Percentiles rank a stretch among this genome's conserved stretches.
Conservation (phyloP, 2,888 invertebrate species). For the Dascillus cervinus region DNA sequence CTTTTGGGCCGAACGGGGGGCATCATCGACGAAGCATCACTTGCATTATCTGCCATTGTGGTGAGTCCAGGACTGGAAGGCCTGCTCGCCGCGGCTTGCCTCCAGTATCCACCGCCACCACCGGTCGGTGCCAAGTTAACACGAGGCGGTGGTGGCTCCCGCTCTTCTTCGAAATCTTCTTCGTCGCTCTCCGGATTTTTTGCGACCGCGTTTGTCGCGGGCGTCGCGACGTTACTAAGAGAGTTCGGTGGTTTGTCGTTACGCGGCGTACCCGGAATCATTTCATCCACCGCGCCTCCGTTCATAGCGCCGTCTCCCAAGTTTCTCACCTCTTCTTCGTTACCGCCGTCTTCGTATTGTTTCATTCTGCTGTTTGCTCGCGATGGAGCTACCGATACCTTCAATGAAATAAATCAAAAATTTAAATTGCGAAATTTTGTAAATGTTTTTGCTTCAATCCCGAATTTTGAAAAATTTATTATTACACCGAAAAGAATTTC, state of each 20-base stretch:
- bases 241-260: constrained; percentile 32
- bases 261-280: constrained; percentile 43
- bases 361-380: constrained; percentile 38
- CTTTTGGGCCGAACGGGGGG: constrained; percentile 48
- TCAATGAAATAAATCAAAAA: constrained; percentile 11
- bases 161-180: constrained; percentile 31
- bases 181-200: constrained; percentile 33
- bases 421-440: too few species aligned
- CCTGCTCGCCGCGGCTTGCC: constrained; percentile 49
- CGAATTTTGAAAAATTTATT: too few species aligned
- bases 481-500: too few species aligned
- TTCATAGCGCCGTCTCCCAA: constrained; percentile 29
- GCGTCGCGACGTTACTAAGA: constrained; percentile 23
- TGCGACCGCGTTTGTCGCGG: constrained; percentile 18
- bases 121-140: constrained; percentile 43
- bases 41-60: constrained; percentile 52
- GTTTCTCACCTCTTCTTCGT: constrained; percentile 24
- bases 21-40: constrained; percentile 52
- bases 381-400: constrained; percentile 39
- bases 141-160: constrained; percentile 31
- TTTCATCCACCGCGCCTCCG: constrained; percentile 37
- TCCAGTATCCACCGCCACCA: constrained; percentile 45
- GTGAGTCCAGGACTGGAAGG: constrained; percentile 41
- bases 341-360: constrained; percentile 45
- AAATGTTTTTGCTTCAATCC: too few species aligned